These are phyloP conservation scores for Philhelius pedissequus DNA, from an alignment of 2,888 invertebrate species.

Conservation along the genomic window DNA sequence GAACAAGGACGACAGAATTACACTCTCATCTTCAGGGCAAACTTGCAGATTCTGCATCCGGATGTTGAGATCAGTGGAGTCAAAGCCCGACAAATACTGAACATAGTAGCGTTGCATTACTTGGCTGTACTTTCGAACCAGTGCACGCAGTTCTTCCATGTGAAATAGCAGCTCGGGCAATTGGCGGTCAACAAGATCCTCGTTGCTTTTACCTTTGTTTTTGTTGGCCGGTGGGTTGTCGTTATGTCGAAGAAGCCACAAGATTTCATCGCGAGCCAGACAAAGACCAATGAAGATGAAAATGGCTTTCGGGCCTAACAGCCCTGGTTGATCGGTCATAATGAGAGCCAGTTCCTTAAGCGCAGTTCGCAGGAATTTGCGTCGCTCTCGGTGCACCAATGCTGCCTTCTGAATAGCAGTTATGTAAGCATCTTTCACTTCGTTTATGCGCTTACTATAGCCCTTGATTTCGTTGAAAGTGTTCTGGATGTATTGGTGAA, in stretches of 20 bases:
- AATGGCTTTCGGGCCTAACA: conserved; percentile 97
- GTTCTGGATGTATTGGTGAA: conserved; percentile 94
- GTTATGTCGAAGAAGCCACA: conserved; percentile 97
- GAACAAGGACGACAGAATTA: conserved; percentile 94
- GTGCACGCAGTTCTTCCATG: conserved; percentile 96
- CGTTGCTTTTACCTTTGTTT: conserved; percentile 89
- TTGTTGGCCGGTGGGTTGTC: conserved; percentile 95
- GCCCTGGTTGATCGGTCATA: conserved; percentile 96
- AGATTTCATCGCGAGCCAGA: conserved; percentile 97
- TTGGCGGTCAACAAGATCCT: conserved; percentile 96
- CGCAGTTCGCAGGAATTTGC: conserved; percentile 97
- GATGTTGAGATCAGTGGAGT: conserved; percentile 93
- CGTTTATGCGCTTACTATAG: conserved; percentile 93
- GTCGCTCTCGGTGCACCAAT: conserved; percentile 93
- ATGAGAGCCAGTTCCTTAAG: conserved; percentile 96
- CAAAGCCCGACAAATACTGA: conserved; percentile 97
- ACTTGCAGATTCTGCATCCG: conserved; percentile 90
- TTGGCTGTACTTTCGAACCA: conserved; percentile 97
- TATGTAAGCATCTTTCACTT: conserved; percentile 96
- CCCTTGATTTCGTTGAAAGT: conserved; percentile 98
- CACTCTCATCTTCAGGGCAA: conserved; percentile 96
- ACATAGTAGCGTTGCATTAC: conserved; percentile 98
- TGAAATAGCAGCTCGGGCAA: conserved; percentile 98
- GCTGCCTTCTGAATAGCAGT: conserved; percentile 95
- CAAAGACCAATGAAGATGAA: conserved; percentile 97